Evolutionary conservation across 1,140 invertebrate genomes (phyloP).

Genomic region (Diplogasteroides magnus): DNA sequence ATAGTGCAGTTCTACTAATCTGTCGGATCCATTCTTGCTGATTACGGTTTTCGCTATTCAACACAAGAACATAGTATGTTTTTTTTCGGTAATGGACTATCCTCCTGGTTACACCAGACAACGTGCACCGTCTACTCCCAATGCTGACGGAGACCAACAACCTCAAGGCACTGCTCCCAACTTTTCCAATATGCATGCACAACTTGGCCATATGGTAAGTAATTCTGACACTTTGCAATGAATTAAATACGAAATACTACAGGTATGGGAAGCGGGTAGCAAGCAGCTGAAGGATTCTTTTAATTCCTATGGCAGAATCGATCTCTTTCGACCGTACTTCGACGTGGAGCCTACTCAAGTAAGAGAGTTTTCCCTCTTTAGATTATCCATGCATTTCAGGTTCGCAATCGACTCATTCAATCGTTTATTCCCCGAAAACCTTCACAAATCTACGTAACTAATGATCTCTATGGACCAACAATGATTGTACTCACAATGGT

Average conservation of each 20-base stretch:
- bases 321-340: constrained; percentile 23
- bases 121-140: neutral
- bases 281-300: constrained; percentile 24
- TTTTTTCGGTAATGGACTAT: neutral
- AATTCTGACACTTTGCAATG: neutral
- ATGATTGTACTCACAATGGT: constrained; percentile 28
- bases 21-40: no score
- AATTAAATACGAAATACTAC: neutral
- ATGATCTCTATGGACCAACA: constrained; percentile 18
- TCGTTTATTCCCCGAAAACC: constrained; percentile 27
- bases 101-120: neutral
- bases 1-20: no score
- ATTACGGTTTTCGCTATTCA: no score
- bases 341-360: constrained; percentile 25
- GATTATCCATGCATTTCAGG: constrained; percentile 13
- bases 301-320: constrained; percentile 22
- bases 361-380: neutral
- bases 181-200: constrained; percentile 20
- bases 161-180: neutral
- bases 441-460: constrained; percentile 16
- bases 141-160: neutral
- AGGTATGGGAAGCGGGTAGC: constrained; percentile 25
- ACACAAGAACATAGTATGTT: no score
- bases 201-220: constrained; percentile 26
- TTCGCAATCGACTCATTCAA: constrained; percentile 18